These are phyloP conservation scores for Orchesella flavescens DNA, from an alignment of 2,888 invertebrate genomes.

Conservation along the genomic window DNA sequence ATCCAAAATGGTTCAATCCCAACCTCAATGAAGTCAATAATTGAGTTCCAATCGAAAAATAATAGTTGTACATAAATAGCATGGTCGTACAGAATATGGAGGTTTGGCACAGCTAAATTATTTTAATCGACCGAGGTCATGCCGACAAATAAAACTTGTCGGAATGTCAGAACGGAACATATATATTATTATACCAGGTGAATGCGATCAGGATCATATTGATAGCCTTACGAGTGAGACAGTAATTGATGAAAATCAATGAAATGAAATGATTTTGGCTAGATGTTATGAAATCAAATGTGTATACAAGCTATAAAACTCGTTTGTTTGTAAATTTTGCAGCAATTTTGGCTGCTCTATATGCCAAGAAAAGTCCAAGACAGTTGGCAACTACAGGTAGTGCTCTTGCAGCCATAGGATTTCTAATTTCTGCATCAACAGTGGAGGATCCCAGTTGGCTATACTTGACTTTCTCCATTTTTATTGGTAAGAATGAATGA, in stretches of 20 bases:
- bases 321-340: not conserved
- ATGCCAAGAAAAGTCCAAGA: conserved; percentile 43
- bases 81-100: not conserved
- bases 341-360: conserved; percentile 50
- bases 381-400: conserved; percentile 59
- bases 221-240: not conserved
- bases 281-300: not conserved
- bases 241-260: not conserved
- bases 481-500: conserved; percentile 60
- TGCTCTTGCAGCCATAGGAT: conserved; percentile 64
- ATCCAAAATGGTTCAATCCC: too few relatives aligned
- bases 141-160: not conserved
- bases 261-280: not conserved
- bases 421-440: conserved; percentile 61
- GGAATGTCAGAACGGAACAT: not conserved
- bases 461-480: conserved; percentile 63
- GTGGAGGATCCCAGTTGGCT: conserved; percentile 55
- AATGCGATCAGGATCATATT: too few relatives aligned
- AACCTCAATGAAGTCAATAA: too few relatives aligned
- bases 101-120: not conserved
- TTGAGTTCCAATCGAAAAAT: too few relatives aligned
- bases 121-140: not conserved
- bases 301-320: not conserved
- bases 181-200: too few relatives aligned
- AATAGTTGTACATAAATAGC: too few relatives aligned